Evolutionary conservation across 2,797 vertebrate genomes (phyloP), one percentile per base, ranked within the genome.

Genomic region (Kryptopterus vitreolus): DNA sequence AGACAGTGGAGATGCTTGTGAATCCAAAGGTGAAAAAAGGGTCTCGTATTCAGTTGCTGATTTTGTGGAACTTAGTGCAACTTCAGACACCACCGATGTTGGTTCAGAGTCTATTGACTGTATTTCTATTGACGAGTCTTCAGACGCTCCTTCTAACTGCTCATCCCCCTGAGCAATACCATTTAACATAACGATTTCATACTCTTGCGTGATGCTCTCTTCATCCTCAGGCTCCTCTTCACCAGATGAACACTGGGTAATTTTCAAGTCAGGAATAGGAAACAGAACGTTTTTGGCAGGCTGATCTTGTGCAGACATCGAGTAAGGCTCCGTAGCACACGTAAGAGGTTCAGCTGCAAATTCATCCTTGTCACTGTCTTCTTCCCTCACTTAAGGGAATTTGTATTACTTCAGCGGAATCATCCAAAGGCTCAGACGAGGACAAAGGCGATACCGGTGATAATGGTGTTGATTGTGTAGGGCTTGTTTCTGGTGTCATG

Each of bases 231-330:
- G 89, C 85, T 95, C 94, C 76, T 95, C 95, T 89, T 99, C 98
- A 81, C 94, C 89, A 87, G 98, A 98, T 86, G 98, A 99, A 89
- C 98, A 98, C 80, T 98, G 97, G 24, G 98, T 99, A 90, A 99
- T 99, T 92, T 96, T 99, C 83, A 99, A 95, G 89, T 99, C 97
- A 85, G 98, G 98, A 90, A 99, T 98, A 68, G 96, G 96, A 80
- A 96, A 96, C 43, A 95, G 91, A 85, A 94, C 63, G 78, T 95
- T 96, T 87, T 90, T 94, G 16, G 91, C 89, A 58, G 92, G 87
- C 82, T 94, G 86, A 86, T 92, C 94, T 85, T 94, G 90, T 83
- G 93, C 92, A 87, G 94, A 88, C 83, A 92, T 92, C 70, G 93
- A 92, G 38, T 94, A 83, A 59, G 82, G 63, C 4, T 83, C 69